Base-by-base conservation (phyloP, 2,888 invertebrate species). In the Timema cristinae region DNA sequence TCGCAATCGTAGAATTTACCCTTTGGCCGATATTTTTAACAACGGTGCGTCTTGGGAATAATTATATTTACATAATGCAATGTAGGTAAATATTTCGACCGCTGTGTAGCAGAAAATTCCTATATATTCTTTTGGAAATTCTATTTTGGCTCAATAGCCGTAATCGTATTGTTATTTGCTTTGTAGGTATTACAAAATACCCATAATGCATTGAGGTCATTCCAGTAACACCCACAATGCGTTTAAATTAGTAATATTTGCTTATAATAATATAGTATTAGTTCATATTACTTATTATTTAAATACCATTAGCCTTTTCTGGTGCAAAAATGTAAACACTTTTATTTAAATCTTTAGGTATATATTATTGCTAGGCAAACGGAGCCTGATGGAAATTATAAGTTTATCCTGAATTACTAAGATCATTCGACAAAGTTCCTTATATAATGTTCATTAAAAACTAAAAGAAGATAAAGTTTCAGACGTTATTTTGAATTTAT, bases 401-500 rank as follows among this genome's bases (percentile, higher is more conserved):
- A 56, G 56, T 13, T 56, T 56, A 56, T 56, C 8, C 56, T 56
- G 56, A 56, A 56, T 16, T 56, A 56, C 56, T 7, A 56, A 56
- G 56, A 56, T 56, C 56, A 56, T 11, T 56, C 8, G 56, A 56
- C 56, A 13, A 56, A 56, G 56, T 56, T 6, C 56, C 15, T 56
- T 11, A 7, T 56, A 7, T 56, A 6, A 56, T 16, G 13, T n/a
- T 16, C 56, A 56, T 56, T 56, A 16, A 56, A 56, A 13, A 56
- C 9, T 11, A 56, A 56, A 16, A 13, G 11, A 56, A 56, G 56
- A 56, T 56, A 2, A 7, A 56, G 56, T 11, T 6, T 5, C 56
- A 56, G 56, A 56, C 56, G 13, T 11, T 56, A 56, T 56, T 56
- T 56, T 56, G 10, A 13, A 52, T 2, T 13, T n/a, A 52, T 52